Evolutionary conservation across 2,113 vertebrate species (phyloP).

Genomic region (Cardinalis cardinalis): DNA sequence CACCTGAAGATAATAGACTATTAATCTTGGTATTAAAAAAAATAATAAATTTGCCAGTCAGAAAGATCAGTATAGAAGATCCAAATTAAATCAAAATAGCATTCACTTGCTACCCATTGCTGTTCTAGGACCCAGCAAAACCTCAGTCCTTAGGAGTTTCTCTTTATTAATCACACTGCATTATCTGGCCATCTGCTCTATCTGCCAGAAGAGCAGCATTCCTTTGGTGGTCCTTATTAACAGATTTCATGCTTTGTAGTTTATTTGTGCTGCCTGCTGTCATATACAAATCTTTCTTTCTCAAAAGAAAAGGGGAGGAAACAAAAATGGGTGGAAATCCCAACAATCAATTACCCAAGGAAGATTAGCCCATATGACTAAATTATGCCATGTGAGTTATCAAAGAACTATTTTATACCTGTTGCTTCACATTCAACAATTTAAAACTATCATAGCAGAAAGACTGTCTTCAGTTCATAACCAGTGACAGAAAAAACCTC

Average conservation of each 20-base stretch:
- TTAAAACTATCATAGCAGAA: background rate
- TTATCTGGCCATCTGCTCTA: constrained; percentile 21
- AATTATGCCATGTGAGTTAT: background rate
- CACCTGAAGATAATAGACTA: background rate
- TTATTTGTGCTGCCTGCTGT: background rate
- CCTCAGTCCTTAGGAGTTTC: background rate
- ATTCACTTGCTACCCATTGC: background rate
- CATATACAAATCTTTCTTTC: background rate
- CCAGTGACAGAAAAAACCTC: background rate
- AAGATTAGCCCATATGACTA: background rate
- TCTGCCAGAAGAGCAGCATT: constrained; percentile 23
- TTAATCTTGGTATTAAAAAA: background rate
- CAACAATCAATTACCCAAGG: background rate
- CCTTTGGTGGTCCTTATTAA: constrained; percentile 18
- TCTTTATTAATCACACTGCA: background rate
- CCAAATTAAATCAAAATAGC: background rate
- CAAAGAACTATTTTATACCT: background rate
- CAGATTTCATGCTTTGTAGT: background rate
- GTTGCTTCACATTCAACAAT: background rate
- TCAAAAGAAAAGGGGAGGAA: background rate
- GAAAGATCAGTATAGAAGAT: background rate
- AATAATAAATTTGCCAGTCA: background rate
- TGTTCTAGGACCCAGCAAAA: background rate
- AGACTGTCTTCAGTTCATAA: background rate
- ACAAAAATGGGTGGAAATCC: background rate